A percentile compares a stretch with the other conserved stretches of the same genome.
Evolutionary conservation across 1,140 invertebrate species (phyloP).

Genomic region (Sipha flava): DNA sequence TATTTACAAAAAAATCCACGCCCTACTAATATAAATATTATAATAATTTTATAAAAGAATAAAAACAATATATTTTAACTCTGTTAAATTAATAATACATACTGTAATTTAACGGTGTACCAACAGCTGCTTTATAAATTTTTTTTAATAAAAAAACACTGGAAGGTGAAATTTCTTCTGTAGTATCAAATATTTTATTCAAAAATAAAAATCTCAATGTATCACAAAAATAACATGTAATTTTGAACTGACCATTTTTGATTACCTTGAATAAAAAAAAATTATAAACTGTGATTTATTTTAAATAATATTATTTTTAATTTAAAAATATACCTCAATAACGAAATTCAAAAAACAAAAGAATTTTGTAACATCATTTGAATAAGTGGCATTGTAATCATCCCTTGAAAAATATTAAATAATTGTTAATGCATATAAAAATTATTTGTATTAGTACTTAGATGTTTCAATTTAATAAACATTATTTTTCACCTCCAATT

Average conservation of each 20-base stretch:
- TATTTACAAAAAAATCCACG: no score
- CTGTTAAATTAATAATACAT: neutral
- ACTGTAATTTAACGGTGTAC: slow-evolving; percentile 7
- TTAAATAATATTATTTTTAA: neutral
- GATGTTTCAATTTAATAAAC: neutral
- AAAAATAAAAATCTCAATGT: neutral
- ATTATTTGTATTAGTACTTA: neutral
- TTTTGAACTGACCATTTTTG: neutral
- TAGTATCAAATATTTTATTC: neutral
- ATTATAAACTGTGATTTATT: neutral
- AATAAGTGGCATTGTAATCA: slow-evolving; percentile 7
- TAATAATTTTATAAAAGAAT: no score
- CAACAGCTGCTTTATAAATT: neutral
- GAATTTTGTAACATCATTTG: slow-evolving; percentile 18
- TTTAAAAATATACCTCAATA: neutral
- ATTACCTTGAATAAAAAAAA: neutral
- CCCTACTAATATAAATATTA: no score
- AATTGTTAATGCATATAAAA: neutral
- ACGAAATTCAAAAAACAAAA: slow-evolving; percentile 20
- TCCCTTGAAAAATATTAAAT: neutral
- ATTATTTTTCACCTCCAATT: slow-evolving; percentile 2
- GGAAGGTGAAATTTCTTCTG: neutral
- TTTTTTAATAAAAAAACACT: slow-evolving; percentile 12
- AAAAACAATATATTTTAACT: no score
- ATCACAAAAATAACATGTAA: neutral